Evolutionary conservation across 1,140 invertebrate genomes (phyloP), one percentile per base, ranked within the genome.

Genomic region (Heliconius himera): DNA sequence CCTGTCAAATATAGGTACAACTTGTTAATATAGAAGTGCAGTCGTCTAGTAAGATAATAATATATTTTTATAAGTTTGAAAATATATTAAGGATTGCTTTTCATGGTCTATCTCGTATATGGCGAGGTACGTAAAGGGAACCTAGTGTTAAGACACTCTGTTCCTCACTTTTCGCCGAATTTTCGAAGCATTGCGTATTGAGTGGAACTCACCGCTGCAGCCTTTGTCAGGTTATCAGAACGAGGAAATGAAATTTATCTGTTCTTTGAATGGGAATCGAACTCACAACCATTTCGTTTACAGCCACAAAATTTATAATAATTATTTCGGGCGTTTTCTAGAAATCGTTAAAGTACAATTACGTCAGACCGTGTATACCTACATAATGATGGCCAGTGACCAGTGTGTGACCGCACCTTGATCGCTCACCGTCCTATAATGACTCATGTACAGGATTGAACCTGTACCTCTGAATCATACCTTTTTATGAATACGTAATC

Each of bases 261-360:
- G 8, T 22, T 56, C 8, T 8, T 20, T n/a, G 54, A 56, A 2
- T 56, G 8, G 54, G n/a, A 20, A 56, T 56, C 2, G 54, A 22
- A 22, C 54, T 20, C 54, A 56, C 18, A n/a, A 22, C 3, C 8
- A 46, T 11, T 20, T 22, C 8, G n/a, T 20, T 56, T 56, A 22
- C 13, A 54, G 51, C 4, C 1, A 56, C 20, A 20, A 51, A 49
- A 18, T 51, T 51, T 20, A 18, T 20, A 51, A 51, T 51, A 18
- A 51, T 51, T 51, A 51, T 51, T 51, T 51, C 18, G 49, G 49
- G 49, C n/a, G 20, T 56, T 9, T 56, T 56, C 54, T 56, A 56
- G n/a, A 56, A 22, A 56, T 56, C 54, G 54, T 56, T 56, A 56
- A 56, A 56, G 54, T 56, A 56, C 54, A 56, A 56, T 56, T 56